Percentiles rank a stretch among this genome's conserved stretches.
Evolutionary conservation across 2,113 vertebrate genomes (phyloP).

Genomic region (Oreochromis aureus): DNA sequence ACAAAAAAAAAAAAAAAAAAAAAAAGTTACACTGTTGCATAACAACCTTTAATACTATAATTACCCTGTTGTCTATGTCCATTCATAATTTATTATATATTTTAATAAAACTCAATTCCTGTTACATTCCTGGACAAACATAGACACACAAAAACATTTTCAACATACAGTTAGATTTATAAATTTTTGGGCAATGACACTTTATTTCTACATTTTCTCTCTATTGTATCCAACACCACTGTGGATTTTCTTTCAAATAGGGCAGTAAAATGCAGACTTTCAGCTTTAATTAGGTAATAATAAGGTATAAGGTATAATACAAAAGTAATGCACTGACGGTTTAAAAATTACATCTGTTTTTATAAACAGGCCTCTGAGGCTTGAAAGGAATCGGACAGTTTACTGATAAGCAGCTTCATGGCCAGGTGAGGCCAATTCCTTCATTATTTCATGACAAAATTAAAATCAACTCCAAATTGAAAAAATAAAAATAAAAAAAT

Average conservation of each 20-base stretch:
- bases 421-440: neutral
- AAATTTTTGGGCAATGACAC: neutral
- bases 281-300: neutral
- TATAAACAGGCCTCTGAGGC: neutral
- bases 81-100: neutral
- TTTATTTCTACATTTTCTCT: neutral
- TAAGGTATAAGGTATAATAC: neutral
- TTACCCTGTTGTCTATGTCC: rapidly evolving
- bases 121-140: neutral
- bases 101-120: neutral
- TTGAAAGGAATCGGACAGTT: rapidly evolving
- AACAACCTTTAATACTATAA: neutral
- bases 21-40: neutral
- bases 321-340: neutral
- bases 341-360: neutral
- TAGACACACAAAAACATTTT: neutral
- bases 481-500: neutral
- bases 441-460: neutral
- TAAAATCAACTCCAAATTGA: neutral
- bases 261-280: neutral
- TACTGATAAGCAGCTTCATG: neutral
- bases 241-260: neutral
- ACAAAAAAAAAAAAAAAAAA: neutral
- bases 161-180: neutral
- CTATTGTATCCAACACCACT: neutral